Evolutionary conservation across 2,797 vertebrate genomes (phyloP).

Genomic region (Cetoscarus ocellatus): DNA sequence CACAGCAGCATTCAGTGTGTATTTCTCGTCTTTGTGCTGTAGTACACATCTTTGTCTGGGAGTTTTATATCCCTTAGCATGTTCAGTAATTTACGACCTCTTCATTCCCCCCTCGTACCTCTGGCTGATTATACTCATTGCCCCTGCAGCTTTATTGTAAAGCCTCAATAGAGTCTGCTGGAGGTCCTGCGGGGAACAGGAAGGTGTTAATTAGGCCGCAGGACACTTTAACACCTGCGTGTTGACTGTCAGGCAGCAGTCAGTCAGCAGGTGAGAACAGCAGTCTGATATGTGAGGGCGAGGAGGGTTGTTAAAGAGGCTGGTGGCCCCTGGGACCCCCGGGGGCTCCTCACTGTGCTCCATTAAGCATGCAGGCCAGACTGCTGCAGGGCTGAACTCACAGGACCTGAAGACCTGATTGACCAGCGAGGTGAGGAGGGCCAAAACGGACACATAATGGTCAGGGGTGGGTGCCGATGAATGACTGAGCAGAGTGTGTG

Average conservation of each 20-base stretch:
- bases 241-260: conserved; percentile 27
- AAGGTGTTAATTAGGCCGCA: conserved; percentile 69
- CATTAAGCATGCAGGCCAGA: conserved; percentile 50
- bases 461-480: conserved; percentile 28
- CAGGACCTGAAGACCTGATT: conserved; percentile 50
- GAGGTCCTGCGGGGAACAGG: conserved; percentile 69
- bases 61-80: background rate
- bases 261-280: conserved; percentile 57
- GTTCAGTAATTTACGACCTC: conserved; percentile 30
- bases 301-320: conserved; percentile 31
- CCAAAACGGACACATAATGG: conserved; percentile 49
- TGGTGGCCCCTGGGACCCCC: conserved; percentile 40
- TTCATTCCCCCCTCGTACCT: conserved; percentile 1
- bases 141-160: conserved; percentile 40
- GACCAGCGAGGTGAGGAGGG: conserved; percentile 53
- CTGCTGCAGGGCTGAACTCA: conserved; percentile 37
- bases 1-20: background rate
- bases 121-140: conserved; percentile 21
- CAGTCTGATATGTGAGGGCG: conserved; percentile 21
- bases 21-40: conserved; percentile 5
- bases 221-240: conserved; percentile 72
- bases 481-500: conserved; percentile 32
- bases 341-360: conserved; percentile 18
- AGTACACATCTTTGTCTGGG: conserved; percentile 39
- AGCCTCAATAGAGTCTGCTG: conserved; percentile 52